phyloP scores from a whole-genome alignment of 1,140 invertebrate genomes.

The Thaumatotibia leucotreta region DNA sequence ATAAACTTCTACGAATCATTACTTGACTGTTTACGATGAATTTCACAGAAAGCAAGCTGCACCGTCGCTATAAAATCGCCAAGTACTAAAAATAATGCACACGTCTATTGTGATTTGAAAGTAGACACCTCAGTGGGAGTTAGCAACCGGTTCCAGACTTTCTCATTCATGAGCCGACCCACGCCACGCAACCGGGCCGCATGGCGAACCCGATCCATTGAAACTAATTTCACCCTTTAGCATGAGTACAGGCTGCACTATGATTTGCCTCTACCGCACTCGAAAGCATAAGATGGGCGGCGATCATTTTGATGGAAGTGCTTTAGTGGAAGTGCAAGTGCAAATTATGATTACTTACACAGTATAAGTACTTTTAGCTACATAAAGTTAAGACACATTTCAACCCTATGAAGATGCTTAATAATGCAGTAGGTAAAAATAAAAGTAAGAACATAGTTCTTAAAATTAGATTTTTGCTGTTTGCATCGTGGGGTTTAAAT shows the following conservation, averaged over 20 bases:
- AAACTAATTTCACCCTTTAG: constrained; percentile 14
- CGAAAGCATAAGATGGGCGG: background rate
- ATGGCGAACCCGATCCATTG: constrained; percentile 26
- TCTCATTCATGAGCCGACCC: constrained; percentile 62
- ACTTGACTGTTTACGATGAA: background rate
- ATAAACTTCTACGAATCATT: background rate
- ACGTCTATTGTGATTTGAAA: constrained; percentile 71
- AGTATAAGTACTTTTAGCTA: no score
- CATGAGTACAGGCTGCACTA: background rate
- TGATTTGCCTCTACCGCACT: background rate
- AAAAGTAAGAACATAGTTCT: no score
- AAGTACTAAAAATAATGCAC: constrained; percentile 13
- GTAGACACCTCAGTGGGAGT: constrained; percentile 59
- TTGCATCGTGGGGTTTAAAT: no score
- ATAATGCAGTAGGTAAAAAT: no score
- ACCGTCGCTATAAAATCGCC: background rate
- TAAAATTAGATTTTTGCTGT: no score
- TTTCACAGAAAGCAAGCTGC: constrained; percentile 4
- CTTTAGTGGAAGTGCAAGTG: background rate
- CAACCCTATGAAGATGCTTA: no score
- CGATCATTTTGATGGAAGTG: background rate
- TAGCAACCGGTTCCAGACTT: constrained; percentile 65
- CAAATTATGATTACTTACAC: background rate
- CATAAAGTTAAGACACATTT: no score
- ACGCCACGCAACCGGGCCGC: constrained; percentile 31